Base-by-base conservation (phyloP, 2,888 invertebrate species). In the Athripsodes cinereus region DNA sequence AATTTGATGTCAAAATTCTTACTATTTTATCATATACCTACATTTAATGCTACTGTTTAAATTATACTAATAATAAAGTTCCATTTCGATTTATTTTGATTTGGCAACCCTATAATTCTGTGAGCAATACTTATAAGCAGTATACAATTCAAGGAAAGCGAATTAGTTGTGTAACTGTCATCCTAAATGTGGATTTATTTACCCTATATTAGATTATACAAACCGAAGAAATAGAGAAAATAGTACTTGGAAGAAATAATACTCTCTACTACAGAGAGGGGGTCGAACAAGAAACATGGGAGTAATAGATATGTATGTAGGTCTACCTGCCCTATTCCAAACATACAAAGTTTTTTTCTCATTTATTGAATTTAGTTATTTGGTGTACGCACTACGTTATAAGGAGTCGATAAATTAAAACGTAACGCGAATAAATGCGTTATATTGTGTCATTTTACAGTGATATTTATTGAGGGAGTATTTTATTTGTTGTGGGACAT, bases 131-230 rank as follows among this genome's bases (percentile, higher is more conserved):
- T 58, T 58, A 52, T 55, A 60, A 56, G 53, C 60, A 52, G 60
- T 50, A 58, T 62, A 59, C 61, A 61, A 61, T 63, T 63, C 61
- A 59, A 52, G 59, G 63, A 55, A 63, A 63, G 63, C 61, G 63
- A 63, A 63, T 63, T 63, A 63, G 63, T 63, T 61, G 63, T 61
- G 63, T 63, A 60, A 63, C 61, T 63, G 63, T 63, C 63, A 63
- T 63, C 61, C 63, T 61, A 63, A 63, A 63, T 61, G 63, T 63
- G 63, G 63, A 63, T 63, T 63, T 63, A 63, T 63, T 61, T 58
- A 59, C 60, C 60, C 59, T 56, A 61, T 63, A 63, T 63, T 63
- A 61, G 63, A 63, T 63, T 63, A 63, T 63, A 63, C 59, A 63
- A 60, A 60, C 62, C 60, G 58, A 60, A 52, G 44, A 60, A 47